Evolutionary conservation across 2,113 vertebrate genomes (phyloP).

Genomic region (Pycnonotus jocosus): DNA sequence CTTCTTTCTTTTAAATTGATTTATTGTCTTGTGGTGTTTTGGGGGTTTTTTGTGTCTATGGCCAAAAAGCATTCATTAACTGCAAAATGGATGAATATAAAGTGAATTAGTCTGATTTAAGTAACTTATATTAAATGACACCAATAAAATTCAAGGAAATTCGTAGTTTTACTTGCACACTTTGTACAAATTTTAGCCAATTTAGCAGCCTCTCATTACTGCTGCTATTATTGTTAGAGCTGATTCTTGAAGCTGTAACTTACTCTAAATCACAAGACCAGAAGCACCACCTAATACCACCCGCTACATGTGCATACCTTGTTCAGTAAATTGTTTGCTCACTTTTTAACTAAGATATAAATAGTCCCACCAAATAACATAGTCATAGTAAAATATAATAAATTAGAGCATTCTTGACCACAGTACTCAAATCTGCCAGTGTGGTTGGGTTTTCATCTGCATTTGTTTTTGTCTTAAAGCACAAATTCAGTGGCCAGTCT

Average conservation of each 20-base stretch:
- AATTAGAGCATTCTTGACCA: not conserved
- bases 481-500: not conserved
- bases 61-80: not conserved
- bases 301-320: not conserved
- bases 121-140: not conserved
- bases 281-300: not conserved
- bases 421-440: not conserved
- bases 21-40: not conserved
- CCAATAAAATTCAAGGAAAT: not conserved
- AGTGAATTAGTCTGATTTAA: not conserved
- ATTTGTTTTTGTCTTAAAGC: not conserved
- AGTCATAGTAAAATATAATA: not conserved
- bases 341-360: not conserved
- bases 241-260: not conserved
- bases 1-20: not conserved
- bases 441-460: not conserved
- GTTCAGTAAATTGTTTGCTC: not conserved
- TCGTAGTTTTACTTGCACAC: not conserved
- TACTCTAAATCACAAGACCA: not conserved
- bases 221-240: not conserved
- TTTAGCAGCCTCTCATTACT: not conserved
- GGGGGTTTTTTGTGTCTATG: not conserved
- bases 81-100: not conserved
- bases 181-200: not conserved
- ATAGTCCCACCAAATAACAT: not conserved